Evolutionary conservation across 2,888 invertebrate genomes (phyloP), one percentile per base, ranked within the genome.

Genomic region (Drosophila limbata): DNA sequence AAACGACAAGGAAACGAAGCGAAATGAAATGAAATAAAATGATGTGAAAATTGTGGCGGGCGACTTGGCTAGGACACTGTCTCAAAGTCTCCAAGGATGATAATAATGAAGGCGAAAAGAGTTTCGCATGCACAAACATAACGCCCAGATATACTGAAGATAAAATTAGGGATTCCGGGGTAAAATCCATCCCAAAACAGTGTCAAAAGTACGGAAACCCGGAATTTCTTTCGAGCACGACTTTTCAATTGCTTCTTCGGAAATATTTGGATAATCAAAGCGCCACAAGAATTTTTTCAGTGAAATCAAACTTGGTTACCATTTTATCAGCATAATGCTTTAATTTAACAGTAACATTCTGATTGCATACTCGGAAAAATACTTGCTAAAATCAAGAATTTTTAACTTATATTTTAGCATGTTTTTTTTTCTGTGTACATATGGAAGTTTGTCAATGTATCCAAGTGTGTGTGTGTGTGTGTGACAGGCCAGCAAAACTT

Each of bases 401-500:
- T 28, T 8, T 8, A 28, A 8, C 8, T 8, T 1, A 1, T 2
- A 28, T 28, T 28, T 28, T 8, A 8, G 8, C 8, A 8, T 28
- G 2, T 28, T 28, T 28, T 28, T 21, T 28, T 28, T 28, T 28
- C 8, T 28, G 25, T 28, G 28, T 28, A 1, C 57, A 74, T 57
- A 62, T 64, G 52, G 47, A 65, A 47, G 52, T 52, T 57, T 64
- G 21, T 64, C 15, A 35, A 10, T 50, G 52, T 50, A 50, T 47
- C 47, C 53, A 60, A 31, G 40, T 59, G 25, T 50, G 44, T 33
- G 44, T 69, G 60, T 56, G 60, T 57, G 57, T 48, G 47, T 69
- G 71, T 73, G 63, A 77, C 72, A 77, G 77, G 68, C 73, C 59
- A 80, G 77, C 81, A 85, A 81, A 85, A 85, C 85, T 85, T 88